Percentiles rank a stretch among this genome's conserved stretches.
phyloP scores from a whole-genome alignment of 2,888 invertebrate genomes.

The Phyllotreta cruciferae region DNA sequence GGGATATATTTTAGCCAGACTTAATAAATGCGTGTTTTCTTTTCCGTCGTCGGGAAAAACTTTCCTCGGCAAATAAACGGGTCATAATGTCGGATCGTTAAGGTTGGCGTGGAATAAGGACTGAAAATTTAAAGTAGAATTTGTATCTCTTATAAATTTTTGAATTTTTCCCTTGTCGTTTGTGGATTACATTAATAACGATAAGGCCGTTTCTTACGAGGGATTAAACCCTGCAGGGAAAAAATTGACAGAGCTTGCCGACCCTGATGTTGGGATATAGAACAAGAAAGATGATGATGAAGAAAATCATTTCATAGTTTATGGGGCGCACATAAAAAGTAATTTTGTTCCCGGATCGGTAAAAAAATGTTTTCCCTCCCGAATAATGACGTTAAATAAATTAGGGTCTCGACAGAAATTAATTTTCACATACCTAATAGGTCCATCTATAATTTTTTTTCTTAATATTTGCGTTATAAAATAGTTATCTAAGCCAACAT shows the following conservation, averaged over 20 bases:
- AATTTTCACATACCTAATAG: too few relatives aligned
- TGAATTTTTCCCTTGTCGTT: constrained; percentile 1
- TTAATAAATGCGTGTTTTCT: constrained; percentile 52
- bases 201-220: constrained; percentile 4
- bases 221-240: background rate
- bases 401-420: background rate
- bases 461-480: too few relatives aligned
- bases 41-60: constrained; percentile 25
- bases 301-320: constrained; percentile 14
- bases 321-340: constrained; percentile 15
- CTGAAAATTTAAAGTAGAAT: constrained; percentile 8
- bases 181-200: constrained; percentile 14
- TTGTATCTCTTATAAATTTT: constrained; percentile 9
- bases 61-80: constrained; percentile 28
- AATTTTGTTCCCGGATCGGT: background rate
- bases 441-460: too few relatives aligned
- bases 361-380: background rate
- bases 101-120: constrained; percentile 10
- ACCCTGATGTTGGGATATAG: constrained; percentile 4
- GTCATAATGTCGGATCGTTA: constrained; percentile 23
- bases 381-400: background rate
- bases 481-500: too few relatives aligned
- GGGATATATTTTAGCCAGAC: constrained; percentile 51
- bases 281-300: constrained; percentile 12
- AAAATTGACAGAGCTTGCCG: constrained; percentile 3